Conservation (phyloP, 1,140 invertebrate genomes). For the Chelonus insularis region DNA sequence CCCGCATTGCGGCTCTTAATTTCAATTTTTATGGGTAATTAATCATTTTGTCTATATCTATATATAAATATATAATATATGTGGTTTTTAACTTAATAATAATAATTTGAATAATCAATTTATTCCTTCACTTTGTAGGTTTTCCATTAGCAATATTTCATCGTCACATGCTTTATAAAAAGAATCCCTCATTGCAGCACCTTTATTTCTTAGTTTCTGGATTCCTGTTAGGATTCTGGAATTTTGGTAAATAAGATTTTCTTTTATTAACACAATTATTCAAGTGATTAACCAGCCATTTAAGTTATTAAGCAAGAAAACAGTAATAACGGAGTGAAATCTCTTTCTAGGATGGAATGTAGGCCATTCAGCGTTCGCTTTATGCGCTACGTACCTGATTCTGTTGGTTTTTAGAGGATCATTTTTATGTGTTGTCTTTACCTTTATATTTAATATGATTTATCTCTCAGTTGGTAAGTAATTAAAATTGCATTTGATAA, state of each 20-base stretch:
- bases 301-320: too few relatives aligned
- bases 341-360: conserved; percentile 61
- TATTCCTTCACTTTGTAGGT: conserved; percentile 61
- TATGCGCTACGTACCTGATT: conserved; percentile 71
- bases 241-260: conserved; percentile 70
- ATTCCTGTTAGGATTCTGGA: conserved; percentile 74
- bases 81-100: conserved; percentile 20
- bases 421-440: conserved; percentile 64
- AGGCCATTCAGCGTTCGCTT: conserved; percentile 72
- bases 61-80: not conserved
- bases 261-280: too few relatives aligned
- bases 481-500: not conserved
- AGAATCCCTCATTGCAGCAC: conserved; percentile 66
- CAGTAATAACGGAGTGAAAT: too few relatives aligned
- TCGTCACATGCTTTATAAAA: conserved; percentile 63
- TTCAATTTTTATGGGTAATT: conserved; percentile 4
- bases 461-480: conserved; percentile 62
- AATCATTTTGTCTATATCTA: not conserved
- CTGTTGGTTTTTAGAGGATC: conserved; percentile 65
- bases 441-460: conserved; percentile 80
- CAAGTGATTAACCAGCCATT: too few relatives aligned
- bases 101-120: not conserved
- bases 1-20: conserved; percentile 14
- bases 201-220: conserved; percentile 75
- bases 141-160: conserved; percentile 80